Conservation (phyloP, 2,797 vertebrate genomes). For the Coilia nasus region DNA sequence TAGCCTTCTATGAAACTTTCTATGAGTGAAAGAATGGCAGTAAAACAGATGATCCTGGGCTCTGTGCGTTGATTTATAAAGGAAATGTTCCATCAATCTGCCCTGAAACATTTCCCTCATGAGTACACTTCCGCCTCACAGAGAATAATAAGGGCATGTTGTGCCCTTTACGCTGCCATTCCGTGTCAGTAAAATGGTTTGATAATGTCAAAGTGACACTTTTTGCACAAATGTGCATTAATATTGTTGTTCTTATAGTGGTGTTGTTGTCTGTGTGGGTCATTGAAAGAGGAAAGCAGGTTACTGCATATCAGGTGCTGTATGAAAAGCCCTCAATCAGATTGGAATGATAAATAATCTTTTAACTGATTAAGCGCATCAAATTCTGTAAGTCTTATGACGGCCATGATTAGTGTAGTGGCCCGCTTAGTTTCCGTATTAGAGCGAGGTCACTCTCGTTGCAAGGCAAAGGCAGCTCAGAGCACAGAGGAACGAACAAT, state of each 20-base stretch:
- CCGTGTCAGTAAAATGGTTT: neutral
- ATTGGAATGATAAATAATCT: neutral
- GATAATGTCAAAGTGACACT: neutral
- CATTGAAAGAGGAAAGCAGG: neutral
- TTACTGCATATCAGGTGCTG: neutral
- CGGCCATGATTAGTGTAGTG: neutral
- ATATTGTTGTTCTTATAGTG: neutral
- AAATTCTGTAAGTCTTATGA: neutral
- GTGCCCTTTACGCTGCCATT: neutral
- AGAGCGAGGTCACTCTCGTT: neutral
- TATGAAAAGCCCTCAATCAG: constrained; percentile 6
- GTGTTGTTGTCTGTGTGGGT: neutral
- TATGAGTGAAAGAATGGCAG: neutral
- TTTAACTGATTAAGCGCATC: neutral
- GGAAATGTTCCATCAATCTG: neutral
- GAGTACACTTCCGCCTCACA: neutral
- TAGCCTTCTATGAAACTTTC: neutral
- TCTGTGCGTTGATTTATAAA: neutral
- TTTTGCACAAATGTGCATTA: neutral
- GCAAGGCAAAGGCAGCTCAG: neutral
- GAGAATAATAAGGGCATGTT: neutral
- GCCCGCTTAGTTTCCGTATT: neutral
- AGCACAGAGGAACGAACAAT: no score
- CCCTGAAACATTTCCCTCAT: neutral
- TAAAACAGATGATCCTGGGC: neutral